These are phyloP conservation scores for Muraenolepis orangiensis DNA, from an alignment of 2,797 vertebrate species.

Conservation along the genomic window DNA sequence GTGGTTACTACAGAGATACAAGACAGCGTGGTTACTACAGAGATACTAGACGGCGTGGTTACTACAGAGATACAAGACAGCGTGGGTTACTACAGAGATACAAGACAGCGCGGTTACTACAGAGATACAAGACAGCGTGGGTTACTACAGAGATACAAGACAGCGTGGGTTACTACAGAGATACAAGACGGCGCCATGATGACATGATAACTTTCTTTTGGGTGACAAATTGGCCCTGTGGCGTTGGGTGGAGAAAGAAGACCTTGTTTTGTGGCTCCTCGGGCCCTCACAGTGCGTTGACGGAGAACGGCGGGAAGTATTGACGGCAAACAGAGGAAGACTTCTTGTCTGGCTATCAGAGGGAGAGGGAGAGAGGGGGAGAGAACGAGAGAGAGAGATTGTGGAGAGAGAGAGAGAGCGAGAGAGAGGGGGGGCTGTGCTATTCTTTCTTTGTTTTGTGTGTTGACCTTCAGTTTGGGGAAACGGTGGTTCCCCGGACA, in stretches of 20 bases:
- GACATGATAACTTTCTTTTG: no score
- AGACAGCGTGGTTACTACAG: no score
- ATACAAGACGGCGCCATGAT: slow-evolving; percentile 1
- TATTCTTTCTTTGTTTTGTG: no score
- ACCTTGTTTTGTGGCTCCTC: neutral
- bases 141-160: slow-evolving; percentile 16
- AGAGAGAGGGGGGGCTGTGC: neutral
- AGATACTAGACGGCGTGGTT: no score
- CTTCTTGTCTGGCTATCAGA: neutral
- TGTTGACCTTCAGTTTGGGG: neutral
- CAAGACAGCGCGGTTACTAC: no score
- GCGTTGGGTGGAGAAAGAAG: neutral
- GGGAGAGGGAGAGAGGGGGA: neutral
- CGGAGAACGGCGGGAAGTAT: neutral
- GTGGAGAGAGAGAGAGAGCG: no score
- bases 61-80: no score
- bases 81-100: no score
- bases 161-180: slow-evolving; percentile 17
- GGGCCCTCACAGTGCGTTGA: neutral
- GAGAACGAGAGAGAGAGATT: no score
- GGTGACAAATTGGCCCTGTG: neutral
- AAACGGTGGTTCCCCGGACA: neutral
- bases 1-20: no score
- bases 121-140: no score
- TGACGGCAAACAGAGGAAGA: neutral